phyloP scores from a whole-genome alignment of 2,113 vertebrate genomes.

The Hemichromis elongatus region DNA sequence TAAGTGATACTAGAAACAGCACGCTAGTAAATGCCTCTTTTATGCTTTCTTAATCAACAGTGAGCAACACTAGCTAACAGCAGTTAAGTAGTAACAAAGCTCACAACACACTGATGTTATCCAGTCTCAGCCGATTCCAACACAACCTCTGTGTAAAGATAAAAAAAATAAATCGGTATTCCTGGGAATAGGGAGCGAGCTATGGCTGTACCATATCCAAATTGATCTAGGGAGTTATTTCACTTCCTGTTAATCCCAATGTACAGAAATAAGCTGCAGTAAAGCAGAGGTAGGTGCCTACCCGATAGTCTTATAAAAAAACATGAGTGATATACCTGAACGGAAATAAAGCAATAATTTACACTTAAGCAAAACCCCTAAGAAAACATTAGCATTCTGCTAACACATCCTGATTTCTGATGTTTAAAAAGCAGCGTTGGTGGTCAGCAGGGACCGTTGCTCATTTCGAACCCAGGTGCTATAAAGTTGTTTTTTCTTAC shows the following conservation, averaged over 20 bases:
- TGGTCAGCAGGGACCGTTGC: not conserved
- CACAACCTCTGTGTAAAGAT: too few relatives aligned
- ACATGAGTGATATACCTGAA: not conserved
- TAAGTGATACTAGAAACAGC: not conserved
- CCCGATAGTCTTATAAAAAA: not conserved
- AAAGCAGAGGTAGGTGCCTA: accelerated
- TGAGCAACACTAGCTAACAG: not conserved
- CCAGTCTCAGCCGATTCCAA: not conserved
- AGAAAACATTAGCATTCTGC: not conserved
- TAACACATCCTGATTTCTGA: not conserved
- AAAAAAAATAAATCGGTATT: not conserved
- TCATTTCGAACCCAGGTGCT: not conserved
- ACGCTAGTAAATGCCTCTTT: not conserved
- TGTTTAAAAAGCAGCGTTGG: not conserved
- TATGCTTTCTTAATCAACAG: not conserved
- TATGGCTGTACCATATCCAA: not conserved
- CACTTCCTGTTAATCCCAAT: not conserved
- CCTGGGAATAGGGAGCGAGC: too few relatives aligned
- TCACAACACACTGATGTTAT: not conserved
- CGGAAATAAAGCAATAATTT: not conserved
- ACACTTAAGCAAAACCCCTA: not conserved
- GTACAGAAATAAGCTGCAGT: not conserved
- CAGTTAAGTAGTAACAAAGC: not conserved
- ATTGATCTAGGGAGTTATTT: not conserved
- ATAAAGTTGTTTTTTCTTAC: not conserved